Percentiles rank a stretch among this genome's conserved stretches.
Conservation (phyloP, 2,113 vertebrate species). For the Epinephelus cyanopodus region DNA sequence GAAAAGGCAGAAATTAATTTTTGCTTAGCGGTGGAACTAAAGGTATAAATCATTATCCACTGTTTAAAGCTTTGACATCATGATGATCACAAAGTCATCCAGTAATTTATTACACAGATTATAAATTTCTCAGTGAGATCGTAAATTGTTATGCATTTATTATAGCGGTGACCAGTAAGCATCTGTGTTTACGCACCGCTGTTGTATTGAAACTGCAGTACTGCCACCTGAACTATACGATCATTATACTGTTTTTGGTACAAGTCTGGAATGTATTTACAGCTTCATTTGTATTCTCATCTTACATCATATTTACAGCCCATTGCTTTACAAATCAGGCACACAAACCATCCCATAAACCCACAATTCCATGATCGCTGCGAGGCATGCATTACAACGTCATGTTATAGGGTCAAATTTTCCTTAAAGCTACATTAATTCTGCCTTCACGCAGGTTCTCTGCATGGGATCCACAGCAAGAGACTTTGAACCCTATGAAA, state of each 20-base stretch:
- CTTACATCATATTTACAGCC: constrained; percentile 21
- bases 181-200: not conserved
- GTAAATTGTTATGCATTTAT: constrained; percentile 8
- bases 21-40: not conserved
- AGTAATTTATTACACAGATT: not conserved
- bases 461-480: constrained; percentile 32
- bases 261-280: constrained; percentile 13
- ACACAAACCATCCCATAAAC: constrained; percentile 32
- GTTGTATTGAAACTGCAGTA: not conserved
- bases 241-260: not conserved
- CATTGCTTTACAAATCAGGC: constrained; percentile 34
- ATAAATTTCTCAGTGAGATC: constrained; percentile 5
- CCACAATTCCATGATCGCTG: constrained; percentile 3
- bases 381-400: constrained; percentile 35
- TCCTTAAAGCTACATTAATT: constrained; percentile 43
- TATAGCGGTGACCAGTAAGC: not conserved
- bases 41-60: constrained; percentile 15
- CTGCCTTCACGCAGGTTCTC: constrained; percentile 24
- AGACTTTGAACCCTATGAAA: constrained; percentile 30
- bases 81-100: constrained; percentile 3
- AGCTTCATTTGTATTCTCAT: constrained; percentile 14
- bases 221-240: not conserved
- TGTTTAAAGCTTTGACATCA: constrained; percentile 22
- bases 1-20: not conserved
- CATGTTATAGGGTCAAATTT: constrained; percentile 20